These are phyloP conservation scores for Eucriotettix oculatus DNA, from an alignment of 2,888 invertebrate species.

Conservation along the genomic window DNA sequence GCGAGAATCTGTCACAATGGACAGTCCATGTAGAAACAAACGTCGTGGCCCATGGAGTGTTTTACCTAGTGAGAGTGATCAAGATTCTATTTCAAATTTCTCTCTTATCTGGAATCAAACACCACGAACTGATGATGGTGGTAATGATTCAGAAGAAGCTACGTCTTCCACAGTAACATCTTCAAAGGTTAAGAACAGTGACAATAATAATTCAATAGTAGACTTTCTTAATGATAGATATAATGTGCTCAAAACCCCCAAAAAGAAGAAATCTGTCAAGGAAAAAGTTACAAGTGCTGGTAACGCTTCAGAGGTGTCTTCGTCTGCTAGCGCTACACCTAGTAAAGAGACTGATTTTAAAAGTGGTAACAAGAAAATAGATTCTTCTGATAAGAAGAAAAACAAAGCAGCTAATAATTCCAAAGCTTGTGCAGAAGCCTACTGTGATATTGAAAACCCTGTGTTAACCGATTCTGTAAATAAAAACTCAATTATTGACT, in stretches of 20 bases:
- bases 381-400: background rate
- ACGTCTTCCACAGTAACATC: slow-evolving; percentile 49
- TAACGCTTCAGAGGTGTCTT: too few species aligned
- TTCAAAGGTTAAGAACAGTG: slow-evolving; percentile 32
- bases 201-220: slow-evolving; percentile 39
- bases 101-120: slow-evolving; percentile 14
- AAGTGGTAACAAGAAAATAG: too few species aligned
- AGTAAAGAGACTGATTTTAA: background rate
- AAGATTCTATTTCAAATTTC: slow-evolving; percentile 48
- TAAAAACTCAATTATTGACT: slow-evolving; percentile 49
- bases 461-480: slow-evolving; percentile 46
- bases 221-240: slow-evolving; percentile 50
- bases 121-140: background rate
- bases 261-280: slow-evolving; percentile 18
- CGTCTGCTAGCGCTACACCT: background rate
- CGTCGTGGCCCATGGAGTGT: slow-evolving; percentile 2
- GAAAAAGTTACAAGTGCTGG: too few species aligned
- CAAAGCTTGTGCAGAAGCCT: slow-evolving; percentile 2
- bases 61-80: slow-evolving; percentile 5
- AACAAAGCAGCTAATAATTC: background rate
- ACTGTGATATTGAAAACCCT: slow-evolving; percentile 24
- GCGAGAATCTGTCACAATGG: background rate
- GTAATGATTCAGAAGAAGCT: slow-evolving; percentile 43
- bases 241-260: slow-evolving; percentile 34
- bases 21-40: too few species aligned